Percentiles rank a stretch among this genome's conserved stretches.
Conservation (phyloP, 2,797 vertebrate species). For the Chloroceryle amazona region DNA sequence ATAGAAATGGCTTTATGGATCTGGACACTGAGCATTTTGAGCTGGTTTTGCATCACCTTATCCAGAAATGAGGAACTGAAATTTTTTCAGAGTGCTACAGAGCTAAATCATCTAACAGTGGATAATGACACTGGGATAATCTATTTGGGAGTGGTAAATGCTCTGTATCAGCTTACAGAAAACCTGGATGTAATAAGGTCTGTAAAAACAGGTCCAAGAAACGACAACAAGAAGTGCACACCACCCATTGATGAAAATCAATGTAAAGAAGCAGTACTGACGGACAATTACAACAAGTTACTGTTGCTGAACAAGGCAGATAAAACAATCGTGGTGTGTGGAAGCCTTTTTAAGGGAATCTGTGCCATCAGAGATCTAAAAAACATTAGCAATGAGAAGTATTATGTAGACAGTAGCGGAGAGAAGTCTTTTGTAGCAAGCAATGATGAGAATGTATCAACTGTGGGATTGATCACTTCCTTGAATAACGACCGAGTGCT, state of each 20-base stretch:
- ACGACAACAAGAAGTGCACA: conserved; percentile 90
- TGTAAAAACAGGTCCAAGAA: conserved; percentile 86
- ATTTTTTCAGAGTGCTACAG: conserved; percentile 74
- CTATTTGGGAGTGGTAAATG: conserved; percentile 92
- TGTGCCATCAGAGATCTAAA: conserved; percentile 90
- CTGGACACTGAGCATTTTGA: conserved; percentile 71
- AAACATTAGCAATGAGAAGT: conserved; percentile 85
- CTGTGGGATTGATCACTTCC: conserved; percentile 92
- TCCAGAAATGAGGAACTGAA: conserved; percentile 67
- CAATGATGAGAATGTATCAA: conserved; percentile 91
- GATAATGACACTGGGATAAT: conserved; percentile 85
- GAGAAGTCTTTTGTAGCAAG: conserved; percentile 96
- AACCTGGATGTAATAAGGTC: conserved; percentile 77
- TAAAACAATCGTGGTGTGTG: conserved; percentile 90
- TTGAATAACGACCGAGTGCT: conserved; percentile 79
- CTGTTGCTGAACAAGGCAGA: conserved; percentile 87
- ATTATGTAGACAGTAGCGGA: conserved; percentile 92
- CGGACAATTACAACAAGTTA: conserved; percentile 92
- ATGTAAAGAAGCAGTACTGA: conserved; percentile 82
- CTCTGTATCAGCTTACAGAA: conserved; percentile 87
- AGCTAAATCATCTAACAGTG: conserved; percentile 82
- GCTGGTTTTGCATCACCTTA: conserved; percentile 49
- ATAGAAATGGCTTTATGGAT: conserved; percentile 81
- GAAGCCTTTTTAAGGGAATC: conserved; percentile 94
- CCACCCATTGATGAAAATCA: conserved; percentile 89